Evolutionary conservation across 2,888 invertebrate species (phyloP).

Genomic region (Junonia oenone): DNA sequence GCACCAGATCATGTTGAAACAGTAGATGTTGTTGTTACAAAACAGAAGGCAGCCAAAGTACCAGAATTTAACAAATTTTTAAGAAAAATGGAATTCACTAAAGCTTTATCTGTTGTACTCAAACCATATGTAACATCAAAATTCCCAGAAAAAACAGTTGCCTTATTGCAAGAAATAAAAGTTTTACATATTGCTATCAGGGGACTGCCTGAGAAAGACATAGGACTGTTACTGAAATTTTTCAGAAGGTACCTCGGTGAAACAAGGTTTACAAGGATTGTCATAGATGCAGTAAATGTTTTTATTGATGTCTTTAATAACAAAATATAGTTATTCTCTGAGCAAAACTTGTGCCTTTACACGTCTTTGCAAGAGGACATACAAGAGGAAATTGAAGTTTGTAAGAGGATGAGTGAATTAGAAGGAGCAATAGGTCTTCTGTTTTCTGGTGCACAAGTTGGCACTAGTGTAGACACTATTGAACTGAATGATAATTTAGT

Average conservation of each 20-base stretch:
- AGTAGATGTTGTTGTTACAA: slow-evolving; percentile 76
- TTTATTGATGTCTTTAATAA: slow-evolving; percentile 88
- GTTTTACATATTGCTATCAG: slow-evolving; percentile 87
- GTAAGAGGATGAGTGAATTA: slow-evolving; percentile 81
- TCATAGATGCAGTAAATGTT: slow-evolving; percentile 86
- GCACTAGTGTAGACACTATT: slow-evolving; percentile 50
- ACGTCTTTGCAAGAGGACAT: slow-evolving; percentile 81
- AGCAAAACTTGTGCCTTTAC: slow-evolving; percentile 81
- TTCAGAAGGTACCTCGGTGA: slow-evolving; percentile 86
- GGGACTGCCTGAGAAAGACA: slow-evolving; percentile 83
- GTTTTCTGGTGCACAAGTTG: slow-evolving; percentile 79
- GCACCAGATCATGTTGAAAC: slow-evolving; percentile 67
- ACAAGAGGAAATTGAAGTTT: slow-evolving; percentile 84
- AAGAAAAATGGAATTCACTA: slow-evolving; percentile 88
- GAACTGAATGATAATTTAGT: slow-evolving; percentile 51
- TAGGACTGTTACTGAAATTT: slow-evolving; percentile 86
- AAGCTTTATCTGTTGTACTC: slow-evolving; percentile 87
- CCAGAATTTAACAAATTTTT: slow-evolving; percentile 85
- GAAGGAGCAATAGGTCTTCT: slow-evolving; percentile 86
- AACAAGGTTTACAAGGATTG: slow-evolving; percentile 84
- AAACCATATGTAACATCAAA: slow-evolving; percentile 77
- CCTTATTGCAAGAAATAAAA: slow-evolving; percentile 91
- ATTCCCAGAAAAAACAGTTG: slow-evolving; percentile 87
- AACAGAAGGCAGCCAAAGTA: slow-evolving; percentile 55
- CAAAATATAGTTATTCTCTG: slow-evolving; percentile 79